A percentile compares a stretch with the other conserved stretches of the same genome.
Conservation (phyloP, 2,113 vertebrate genomes). For the Fregata magnificens region DNA sequence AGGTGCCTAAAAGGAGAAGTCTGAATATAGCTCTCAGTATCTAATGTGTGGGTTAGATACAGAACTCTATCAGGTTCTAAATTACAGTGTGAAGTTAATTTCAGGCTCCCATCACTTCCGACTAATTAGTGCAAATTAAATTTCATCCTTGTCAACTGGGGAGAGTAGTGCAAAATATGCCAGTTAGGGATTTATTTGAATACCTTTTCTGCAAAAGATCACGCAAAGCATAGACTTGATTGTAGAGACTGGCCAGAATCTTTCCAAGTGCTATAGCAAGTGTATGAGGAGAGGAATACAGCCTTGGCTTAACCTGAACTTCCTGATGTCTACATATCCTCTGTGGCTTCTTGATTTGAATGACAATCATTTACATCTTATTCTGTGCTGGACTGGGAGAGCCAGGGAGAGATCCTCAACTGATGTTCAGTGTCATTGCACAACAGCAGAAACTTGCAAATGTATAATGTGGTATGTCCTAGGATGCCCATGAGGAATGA, state of each 20-base stretch:
- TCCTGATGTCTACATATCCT: background rate
- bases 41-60: constrained; percentile 1
- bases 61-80: background rate
- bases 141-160: background rate
- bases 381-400: background rate
- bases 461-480: background rate
- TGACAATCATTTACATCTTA: background rate
- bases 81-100: constrained; percentile 21
- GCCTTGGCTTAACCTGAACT: background rate
- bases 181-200: background rate
- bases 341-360: background rate
- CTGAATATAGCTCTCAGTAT: background rate
- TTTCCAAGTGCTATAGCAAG: background rate
- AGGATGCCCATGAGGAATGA: background rate
- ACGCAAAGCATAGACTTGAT: background rate
- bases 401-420: background rate
- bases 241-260: background rate
- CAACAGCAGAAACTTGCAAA: background rate
- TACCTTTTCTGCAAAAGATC: background rate
- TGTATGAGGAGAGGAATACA: background rate
- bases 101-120: background rate
- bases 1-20: constrained; percentile 18
- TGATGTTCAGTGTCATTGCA: background rate
- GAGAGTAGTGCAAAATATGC: background rate
- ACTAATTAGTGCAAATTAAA: background rate